Base-by-base conservation (phyloP, 2,113 vertebrate species). In the Dicentrarchus labrax region DNA sequence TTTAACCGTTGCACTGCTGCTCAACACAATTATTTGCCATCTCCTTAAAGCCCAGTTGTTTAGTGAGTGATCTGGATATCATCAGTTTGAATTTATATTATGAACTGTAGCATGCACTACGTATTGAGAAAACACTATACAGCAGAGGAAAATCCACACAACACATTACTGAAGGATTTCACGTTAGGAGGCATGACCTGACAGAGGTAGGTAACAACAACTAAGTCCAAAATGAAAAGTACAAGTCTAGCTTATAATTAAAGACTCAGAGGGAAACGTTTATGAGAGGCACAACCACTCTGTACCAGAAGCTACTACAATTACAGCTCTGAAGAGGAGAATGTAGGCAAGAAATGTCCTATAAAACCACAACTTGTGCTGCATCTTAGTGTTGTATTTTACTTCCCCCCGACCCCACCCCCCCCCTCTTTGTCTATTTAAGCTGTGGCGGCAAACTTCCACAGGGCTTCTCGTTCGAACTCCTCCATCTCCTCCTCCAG, bases 401-500 rank as follows among this genome's bases (percentile, higher is more conserved):
- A n/a, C 51, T 81, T 51, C 13, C 30, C 30, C 30, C 30, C 30
- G 2, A 30, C 30, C 38, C 3, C 41, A 3, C 53, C 21, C 57
- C n/a, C 43, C 5, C 66, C n/a, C 38, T 62, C 16, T 30, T 9
- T 43, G 36, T 80, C 62, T 45, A 3, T 78, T 84, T 85, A 95
- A 41, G 84, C 83, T 0, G 84, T 74, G 68, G 89, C 83, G 0
- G 93, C 82, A 80, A 96, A 96, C 85, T 94, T 95, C 92, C 93
- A 94, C 82, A 96, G 85, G 8, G 93, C 93, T 50, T 95, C 97
- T 22, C 96, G 95, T 89, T 98, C 97, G 5, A 99, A 99, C 89
- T 96, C 96, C 10, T 98, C 97, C 75, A 96, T 97, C 1, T 93
- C 95, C 24, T 97, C 91, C 9, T 98, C 95, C 22, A 96, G 86